Conservation (phyloP, 2,797 vertebrate species). For the Anolis apletophallus region DNA sequence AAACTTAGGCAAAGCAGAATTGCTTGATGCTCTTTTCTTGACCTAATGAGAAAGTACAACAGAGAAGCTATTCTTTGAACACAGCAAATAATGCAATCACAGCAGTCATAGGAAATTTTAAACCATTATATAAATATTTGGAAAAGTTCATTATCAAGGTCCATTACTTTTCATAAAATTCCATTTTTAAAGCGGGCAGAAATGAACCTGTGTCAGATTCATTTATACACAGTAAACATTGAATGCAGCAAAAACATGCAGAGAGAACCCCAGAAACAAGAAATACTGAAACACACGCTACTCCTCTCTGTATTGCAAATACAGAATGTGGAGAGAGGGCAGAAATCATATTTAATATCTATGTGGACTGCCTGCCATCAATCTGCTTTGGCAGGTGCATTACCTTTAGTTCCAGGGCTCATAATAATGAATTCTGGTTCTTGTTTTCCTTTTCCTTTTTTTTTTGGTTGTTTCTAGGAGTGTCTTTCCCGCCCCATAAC, state of each 20-base stretch:
- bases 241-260: constrained; percentile 5
- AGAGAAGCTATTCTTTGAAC: background rate
- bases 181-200: constrained; percentile 6
- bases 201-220: constrained; percentile 6
- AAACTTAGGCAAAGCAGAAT: background rate
- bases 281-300: background rate
- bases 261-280: background rate
- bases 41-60: background rate
- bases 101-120: constrained; percentile 1
- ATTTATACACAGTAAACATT: constrained; percentile 2
- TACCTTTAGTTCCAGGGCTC: constrained; percentile 33
- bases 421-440: constrained; percentile 41
- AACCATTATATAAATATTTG: constrained; percentile 6
- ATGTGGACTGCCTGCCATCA: constrained; percentile 37
- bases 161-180: constrained; percentile 3
- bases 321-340: constrained; percentile 17
- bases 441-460: constrained; percentile 10
- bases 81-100: background rate
- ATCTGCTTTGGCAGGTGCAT: constrained; percentile 36
- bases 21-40: background rate
- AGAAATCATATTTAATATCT: constrained; percentile 44
- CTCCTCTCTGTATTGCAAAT: constrained; percentile 18
- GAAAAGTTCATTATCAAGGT: background rate
- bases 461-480: background rate
- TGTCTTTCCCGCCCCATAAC: background rate